These are phyloP conservation scores for Xenops minutus DNA, from an alignment of 2,797 vertebrate species.

Conservation along the genomic window DNA sequence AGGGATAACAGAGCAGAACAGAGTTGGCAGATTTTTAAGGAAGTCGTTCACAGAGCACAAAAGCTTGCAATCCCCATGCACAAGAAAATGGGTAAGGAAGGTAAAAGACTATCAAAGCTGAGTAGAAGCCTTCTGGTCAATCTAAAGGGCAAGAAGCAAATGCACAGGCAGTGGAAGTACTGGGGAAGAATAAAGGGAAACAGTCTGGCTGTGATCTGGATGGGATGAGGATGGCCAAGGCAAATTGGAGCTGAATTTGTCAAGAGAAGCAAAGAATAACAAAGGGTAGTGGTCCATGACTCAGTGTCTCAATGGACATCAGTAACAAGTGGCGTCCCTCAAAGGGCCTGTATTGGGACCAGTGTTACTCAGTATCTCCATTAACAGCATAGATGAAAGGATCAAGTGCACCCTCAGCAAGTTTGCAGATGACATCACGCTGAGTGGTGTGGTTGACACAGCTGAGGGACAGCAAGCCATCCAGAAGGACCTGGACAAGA, in stretches of 20 bases:
- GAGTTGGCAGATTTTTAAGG: neutral
- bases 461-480: neutral
- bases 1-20: neutral
- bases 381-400: neutral
- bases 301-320: neutral
- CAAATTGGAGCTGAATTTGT: neutral
- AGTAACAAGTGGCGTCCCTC: neutral
- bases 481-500: neutral
- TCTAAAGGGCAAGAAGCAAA: neutral
- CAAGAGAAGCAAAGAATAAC: neutral
- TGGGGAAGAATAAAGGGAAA: neutral
- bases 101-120: neutral
- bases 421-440: neutral
- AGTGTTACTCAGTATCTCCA: neutral
- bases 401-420: neutral
- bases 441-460: neutral
- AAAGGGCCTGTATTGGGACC: neutral
- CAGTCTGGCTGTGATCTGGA: neutral
- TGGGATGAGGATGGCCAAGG: neutral
- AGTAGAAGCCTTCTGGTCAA: neutral
- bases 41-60: neutral
- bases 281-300: neutral
- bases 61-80: neutral
- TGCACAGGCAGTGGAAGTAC: neutral
- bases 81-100: neutral